Conservation (phyloP, 2,797 vertebrate species). For the Enteromius fasciolatus region DNA sequence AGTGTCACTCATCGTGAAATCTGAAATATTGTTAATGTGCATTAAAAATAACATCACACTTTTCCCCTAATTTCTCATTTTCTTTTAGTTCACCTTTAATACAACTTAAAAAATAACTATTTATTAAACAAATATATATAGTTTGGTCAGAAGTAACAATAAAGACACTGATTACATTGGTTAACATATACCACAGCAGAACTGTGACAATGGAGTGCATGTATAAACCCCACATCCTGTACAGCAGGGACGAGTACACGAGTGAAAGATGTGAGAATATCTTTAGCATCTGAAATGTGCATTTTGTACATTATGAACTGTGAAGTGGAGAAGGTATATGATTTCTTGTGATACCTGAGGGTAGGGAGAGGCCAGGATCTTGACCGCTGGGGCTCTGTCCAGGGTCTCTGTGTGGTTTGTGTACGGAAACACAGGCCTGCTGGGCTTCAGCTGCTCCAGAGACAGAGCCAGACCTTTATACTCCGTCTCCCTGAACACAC, state of each 20-base stretch:
- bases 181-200: neutral
- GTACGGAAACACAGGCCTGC: slow-evolving; percentile 86
- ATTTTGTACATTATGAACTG: neutral
- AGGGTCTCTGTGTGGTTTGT: slow-evolving; percentile 79
- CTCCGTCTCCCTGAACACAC: slow-evolving; percentile 86
- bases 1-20: too few species aligned
- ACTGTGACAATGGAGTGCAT: neutral
- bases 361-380: slow-evolving; percentile 90
- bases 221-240: neutral
- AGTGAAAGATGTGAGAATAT: neutral
- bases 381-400: slow-evolving; percentile 81
- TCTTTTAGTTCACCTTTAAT: neutral
- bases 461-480: slow-evolving; percentile 96
- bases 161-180: neutral
- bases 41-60: too few species aligned
- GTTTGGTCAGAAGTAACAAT: neutral
- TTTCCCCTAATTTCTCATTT: neutral
- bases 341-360: slow-evolving; percentile 81
- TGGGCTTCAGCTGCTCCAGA: slow-evolving; percentile 90
- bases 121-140: too few species aligned
- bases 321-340: neutral
- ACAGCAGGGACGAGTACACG: neutral
- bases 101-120: neutral
- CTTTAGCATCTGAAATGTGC: neutral
- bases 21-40: too few species aligned